Evolutionary conservation across 2,888 invertebrate genomes (phyloP).

Genomic region (Eumerus sabulonum): DNA sequence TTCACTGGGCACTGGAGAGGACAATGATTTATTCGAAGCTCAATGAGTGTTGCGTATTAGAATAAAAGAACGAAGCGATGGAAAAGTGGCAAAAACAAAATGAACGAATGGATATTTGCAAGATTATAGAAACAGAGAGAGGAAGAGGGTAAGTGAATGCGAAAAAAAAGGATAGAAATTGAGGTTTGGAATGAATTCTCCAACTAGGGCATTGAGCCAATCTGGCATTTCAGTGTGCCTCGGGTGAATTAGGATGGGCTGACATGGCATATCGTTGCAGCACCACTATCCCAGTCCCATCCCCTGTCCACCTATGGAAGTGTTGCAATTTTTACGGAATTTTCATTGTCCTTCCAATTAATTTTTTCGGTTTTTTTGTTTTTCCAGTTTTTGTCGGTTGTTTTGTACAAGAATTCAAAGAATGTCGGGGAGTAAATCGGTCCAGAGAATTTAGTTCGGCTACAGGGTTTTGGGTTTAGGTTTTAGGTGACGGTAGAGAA

Average conservation of each 20-base stretch:
- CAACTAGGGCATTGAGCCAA: constrained; percentile 39
- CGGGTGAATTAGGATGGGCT: background rate
- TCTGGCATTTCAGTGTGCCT: constrained; percentile 12
- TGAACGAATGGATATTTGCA: constrained; percentile 14
- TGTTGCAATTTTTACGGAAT: constrained; percentile 51
- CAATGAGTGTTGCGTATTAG: constrained; percentile 25
- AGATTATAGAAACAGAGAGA: constrained; percentile 22
- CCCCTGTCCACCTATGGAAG: constrained; percentile 8
- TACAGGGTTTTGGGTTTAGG: background rate
- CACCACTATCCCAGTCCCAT: constrained; percentile 20
- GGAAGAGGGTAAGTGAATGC: background rate
- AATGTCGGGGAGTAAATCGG: constrained; percentile 1
- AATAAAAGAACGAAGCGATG: background rate
- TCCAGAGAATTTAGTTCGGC: constrained; percentile 31
- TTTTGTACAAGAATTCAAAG: background rate
- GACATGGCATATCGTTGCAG: too few species aligned
- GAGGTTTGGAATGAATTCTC: constrained; percentile 37
- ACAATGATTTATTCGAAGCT: constrained; percentile 29
- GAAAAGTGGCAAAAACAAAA: background rate
- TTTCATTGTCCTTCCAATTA: constrained; percentile 9
- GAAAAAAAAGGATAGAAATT: constrained; percentile 43
- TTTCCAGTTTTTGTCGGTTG: constrained; percentile 8
- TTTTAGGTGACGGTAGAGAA: constrained; percentile 2
- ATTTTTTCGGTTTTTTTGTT: too few species aligned
- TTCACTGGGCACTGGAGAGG: constrained; percentile 17